Conservation (phyloP, 2,797 vertebrate species). For the Lepilemur ruficaudatus region DNA sequence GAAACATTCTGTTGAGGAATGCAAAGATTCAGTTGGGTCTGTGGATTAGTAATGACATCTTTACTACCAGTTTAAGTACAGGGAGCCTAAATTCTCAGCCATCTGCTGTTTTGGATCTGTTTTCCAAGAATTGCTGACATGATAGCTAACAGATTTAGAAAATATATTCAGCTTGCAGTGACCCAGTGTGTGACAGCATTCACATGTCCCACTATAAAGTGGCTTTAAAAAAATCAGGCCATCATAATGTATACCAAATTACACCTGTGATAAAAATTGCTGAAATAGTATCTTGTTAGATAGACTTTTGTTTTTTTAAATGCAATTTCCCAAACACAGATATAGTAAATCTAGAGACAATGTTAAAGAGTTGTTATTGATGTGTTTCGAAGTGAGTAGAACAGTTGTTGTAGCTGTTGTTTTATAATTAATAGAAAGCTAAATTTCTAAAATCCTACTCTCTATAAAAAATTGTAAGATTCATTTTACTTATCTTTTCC, state of each 20-base stretch:
- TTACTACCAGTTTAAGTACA: conserved; percentile 36
- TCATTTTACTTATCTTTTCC: neutral
- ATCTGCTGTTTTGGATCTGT: conserved; percentile 21
- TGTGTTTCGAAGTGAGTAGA: neutral
- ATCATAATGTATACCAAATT: neutral
- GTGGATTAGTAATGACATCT: conserved; percentile 40
- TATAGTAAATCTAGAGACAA: neutral
- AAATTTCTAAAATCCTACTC: neutral
- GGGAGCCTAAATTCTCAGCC: conserved; percentile 29
- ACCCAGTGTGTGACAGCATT: neutral
- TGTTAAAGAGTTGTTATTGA: neutral
- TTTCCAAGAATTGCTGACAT: conserved; percentile 46
- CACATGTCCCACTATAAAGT: neutral
- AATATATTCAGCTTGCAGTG: conserved; percentile 45
- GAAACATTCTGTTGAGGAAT: conserved; percentile 51
- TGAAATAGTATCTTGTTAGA: neutral
- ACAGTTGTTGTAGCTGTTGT: neutral
- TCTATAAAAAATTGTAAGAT: neutral
- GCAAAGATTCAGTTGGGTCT: conserved; percentile 1
- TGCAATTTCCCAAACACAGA: neutral
- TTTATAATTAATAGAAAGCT: neutral
- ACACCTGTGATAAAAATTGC: neutral
- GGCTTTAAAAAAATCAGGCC: neutral
- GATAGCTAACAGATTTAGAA: conserved; percentile 58
- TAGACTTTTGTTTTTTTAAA: neutral